Percentiles rank a stretch among this genome's conserved stretches.
Evolutionary conservation across 2,888 invertebrate species (phyloP).

Genomic region (Automeris io): DNA sequence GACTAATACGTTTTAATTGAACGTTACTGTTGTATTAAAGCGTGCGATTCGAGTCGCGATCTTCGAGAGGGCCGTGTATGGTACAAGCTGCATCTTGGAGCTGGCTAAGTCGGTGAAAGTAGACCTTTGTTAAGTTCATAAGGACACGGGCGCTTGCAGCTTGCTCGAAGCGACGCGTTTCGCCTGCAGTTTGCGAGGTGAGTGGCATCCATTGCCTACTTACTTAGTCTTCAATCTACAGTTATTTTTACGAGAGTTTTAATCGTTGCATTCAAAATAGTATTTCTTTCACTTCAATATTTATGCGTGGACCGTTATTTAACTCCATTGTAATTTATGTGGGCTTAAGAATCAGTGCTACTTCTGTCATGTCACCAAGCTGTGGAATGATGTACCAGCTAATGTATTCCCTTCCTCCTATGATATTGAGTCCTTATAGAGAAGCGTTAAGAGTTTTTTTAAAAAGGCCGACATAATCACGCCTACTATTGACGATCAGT

Average conservation of each 20-base stretch:
- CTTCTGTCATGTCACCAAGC: no score
- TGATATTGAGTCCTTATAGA: background rate
- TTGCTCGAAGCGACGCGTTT: constrained; percentile 61
- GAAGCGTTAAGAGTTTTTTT: background rate
- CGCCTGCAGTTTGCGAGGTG: constrained; percentile 62
- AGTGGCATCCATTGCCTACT: constrained; percentile 61
- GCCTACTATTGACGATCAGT: no score
- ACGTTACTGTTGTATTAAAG: constrained; percentile 71
- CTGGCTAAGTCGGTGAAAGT: constrained; percentile 67
- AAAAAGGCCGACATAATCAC: no score
- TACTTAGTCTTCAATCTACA: constrained; percentile 47
- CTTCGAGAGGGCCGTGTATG: constrained; percentile 66
- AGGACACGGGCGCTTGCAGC: constrained; percentile 66
- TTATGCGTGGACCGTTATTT: constrained; percentile 20
- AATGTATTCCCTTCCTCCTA: no score
- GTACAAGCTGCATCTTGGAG: constrained; percentile 55
- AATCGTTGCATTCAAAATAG: constrained; percentile 30
- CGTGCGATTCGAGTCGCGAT: constrained; percentile 57
- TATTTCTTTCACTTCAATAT: constrained; percentile 31
- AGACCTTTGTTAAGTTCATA: constrained; percentile 73
- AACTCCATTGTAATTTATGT: constrained; percentile 16
- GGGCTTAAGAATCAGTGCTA: no score
- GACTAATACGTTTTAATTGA: constrained; percentile 64
- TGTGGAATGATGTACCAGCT: no score
- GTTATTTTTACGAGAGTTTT: constrained; percentile 41